phyloP scores from a whole-genome alignment of 2,888 invertebrate species.

The Spilosoma lubricipeda region DNA sequence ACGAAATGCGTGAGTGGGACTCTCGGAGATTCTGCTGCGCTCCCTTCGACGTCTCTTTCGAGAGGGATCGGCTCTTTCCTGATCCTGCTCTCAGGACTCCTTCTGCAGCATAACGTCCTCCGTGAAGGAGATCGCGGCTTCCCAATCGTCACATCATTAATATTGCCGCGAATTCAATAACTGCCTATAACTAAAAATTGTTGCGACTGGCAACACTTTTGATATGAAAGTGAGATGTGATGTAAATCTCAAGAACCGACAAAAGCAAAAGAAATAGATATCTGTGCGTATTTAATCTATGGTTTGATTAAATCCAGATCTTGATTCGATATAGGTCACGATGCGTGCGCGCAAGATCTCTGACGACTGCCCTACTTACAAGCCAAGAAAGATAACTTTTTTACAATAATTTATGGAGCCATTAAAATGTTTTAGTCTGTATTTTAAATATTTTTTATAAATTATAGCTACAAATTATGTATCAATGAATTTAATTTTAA shows the following conservation, averaged over 20 bases:
- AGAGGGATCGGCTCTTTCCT: no score
- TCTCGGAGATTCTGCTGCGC: no score
- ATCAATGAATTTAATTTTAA: slow-evolving; percentile 20
- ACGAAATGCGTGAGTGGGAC: no score
- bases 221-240: no score
- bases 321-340: slow-evolving; percentile 62
- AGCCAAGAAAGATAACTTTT: slow-evolving; percentile 37
- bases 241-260: not conserved
- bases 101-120: no score
- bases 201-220: no score
- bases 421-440: slow-evolving; percentile 26
- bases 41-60: no score
- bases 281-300: slow-evolving; percentile 52
- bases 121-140: no score
- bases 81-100: no score
- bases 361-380: slow-evolving; percentile 63
- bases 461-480: slow-evolving; percentile 12
- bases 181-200: no score
- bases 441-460: slow-evolving; percentile 19
- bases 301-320: slow-evolving; percentile 63
- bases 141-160: no score
- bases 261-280: not conserved
- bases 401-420: slow-evolving; percentile 32
- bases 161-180: no score
- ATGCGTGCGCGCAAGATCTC: slow-evolving; percentile 65